Evolutionary conservation across 2,797 vertebrate species (phyloP).

Genomic region (Australoheros facetus): DNA sequence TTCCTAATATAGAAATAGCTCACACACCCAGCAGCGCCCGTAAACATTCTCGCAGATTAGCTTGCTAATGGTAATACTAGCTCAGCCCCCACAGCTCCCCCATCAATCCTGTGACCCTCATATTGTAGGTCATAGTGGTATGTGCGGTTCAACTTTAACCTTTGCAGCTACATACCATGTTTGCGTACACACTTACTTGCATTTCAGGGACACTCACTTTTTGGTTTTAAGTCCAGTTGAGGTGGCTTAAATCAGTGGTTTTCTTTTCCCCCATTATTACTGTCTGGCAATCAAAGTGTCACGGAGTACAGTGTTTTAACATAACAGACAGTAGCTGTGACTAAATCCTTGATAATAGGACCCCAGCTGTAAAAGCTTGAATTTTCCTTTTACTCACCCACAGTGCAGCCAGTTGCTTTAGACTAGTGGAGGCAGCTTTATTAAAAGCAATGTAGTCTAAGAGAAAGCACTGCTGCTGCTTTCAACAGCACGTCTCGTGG

Average conservation of each 20-base stretch:
- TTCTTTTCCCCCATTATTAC: not conserved
- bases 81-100: not conserved
- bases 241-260: fast-evolving
- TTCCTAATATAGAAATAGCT: conserved; percentile 6
- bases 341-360: not conserved
- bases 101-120: not conserved
- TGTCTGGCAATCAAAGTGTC: not conserved
- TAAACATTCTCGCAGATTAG: conserved; percentile 3
- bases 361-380: not conserved
- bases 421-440: not conserved
- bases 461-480: conserved; percentile 27
- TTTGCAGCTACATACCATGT: not conserved
- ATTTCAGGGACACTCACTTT: not conserved
- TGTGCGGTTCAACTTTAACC: conserved; percentile 5
- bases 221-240: not conserved
- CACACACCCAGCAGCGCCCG: not conserved
- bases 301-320: not conserved
- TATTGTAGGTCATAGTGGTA: not conserved
- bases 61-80: conserved; percentile 9
- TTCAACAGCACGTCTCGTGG: conserved; percentile 31
- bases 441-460: conserved; percentile 6
- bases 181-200: not conserved
- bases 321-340: not conserved
- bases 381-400: not conserved
- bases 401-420: not conserved